A percentile compares a stretch with the other conserved stretches of the same genome.
phyloP scores from a whole-genome alignment of 2,113 vertebrate species.

The Coryphaenoides rupestris region DNA sequence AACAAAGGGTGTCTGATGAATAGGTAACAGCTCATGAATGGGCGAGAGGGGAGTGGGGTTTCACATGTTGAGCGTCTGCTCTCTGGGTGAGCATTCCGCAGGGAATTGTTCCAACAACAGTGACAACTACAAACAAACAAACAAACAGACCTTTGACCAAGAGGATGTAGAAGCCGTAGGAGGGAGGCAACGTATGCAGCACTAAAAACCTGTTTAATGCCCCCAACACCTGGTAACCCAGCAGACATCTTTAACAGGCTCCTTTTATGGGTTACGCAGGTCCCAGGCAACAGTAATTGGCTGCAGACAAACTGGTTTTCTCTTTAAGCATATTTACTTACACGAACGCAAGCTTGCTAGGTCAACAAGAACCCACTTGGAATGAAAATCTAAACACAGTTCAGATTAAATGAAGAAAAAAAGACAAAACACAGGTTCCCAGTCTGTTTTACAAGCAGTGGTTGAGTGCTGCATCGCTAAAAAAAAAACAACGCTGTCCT shows the following conservation, averaged over 20 bases:
- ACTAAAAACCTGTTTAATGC: slow-evolving; percentile 26
- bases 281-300: slow-evolving; percentile 12
- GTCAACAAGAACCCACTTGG: neutral
- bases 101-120: slow-evolving; percentile 50
- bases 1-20: slow-evolving; percentile 17
- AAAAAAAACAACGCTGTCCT: no score
- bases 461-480: no score
- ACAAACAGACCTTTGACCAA: slow-evolving; percentile 54
- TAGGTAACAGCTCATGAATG: neutral
- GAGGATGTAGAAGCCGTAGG: slow-evolving; percentile 16
- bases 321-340: slow-evolving; percentile 11
- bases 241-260: slow-evolving; percentile 21
- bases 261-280: slow-evolving; percentile 30
- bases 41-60: slow-evolving; percentile 22
- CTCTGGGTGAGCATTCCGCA: slow-evolving; percentile 13
- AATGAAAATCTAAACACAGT: neutral
- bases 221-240: slow-evolving; percentile 28
- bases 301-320: neutral
- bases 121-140: no score
- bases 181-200: slow-evolving; percentile 39
- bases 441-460: neutral
- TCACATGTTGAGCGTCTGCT: neutral
- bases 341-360: slow-evolving; percentile 1
- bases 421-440: neutral
- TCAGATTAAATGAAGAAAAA: neutral